These are phyloP conservation scores for Fabriciana adippe DNA, from an alignment of 2,888 invertebrate genomes.

Conservation along the genomic window DNA sequence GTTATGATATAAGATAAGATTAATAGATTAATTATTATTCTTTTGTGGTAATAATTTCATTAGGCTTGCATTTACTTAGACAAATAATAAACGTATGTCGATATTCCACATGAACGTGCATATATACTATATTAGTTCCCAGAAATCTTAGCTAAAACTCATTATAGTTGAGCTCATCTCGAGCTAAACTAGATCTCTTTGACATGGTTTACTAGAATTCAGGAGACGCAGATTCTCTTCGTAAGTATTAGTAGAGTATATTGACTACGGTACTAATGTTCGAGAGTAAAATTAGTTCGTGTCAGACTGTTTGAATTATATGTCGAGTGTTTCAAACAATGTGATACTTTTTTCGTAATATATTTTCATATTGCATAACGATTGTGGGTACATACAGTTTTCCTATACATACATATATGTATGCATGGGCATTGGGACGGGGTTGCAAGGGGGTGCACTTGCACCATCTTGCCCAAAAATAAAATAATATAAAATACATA, in stretches of 20 bases:
- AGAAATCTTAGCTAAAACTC: conserved; percentile 38
- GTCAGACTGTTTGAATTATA: too few species aligned
- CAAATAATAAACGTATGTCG: too few species aligned
- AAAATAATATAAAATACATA: too few species aligned
- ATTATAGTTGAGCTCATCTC: conserved; percentile 37
- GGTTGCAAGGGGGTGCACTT: too few species aligned
- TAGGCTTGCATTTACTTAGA: too few species aligned
- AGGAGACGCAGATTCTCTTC: conserved; percentile 40
- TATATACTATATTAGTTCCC: background rate
- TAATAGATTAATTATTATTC: too few species aligned
- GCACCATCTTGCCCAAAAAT: too few species aligned
- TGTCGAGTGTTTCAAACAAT: background rate
- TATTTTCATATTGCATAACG: background rate
- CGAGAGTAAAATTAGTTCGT: conserved; percentile 12
- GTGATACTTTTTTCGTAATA: background rate
- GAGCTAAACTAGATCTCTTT: conserved; percentile 43
- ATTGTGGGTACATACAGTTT: too few species aligned
- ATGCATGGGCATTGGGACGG: too few species aligned
- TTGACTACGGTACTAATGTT: conserved; percentile 19
- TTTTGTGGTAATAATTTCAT: too few species aligned
- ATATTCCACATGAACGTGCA: background rate
- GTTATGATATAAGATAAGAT: too few species aligned
- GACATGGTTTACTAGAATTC: conserved; percentile 50
- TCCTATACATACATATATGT: too few species aligned
- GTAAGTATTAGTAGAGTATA: conserved; percentile 47